Evolutionary conservation across 1,140 invertebrate genomes (phyloP).

Genomic region (Venturia canescens): DNA sequence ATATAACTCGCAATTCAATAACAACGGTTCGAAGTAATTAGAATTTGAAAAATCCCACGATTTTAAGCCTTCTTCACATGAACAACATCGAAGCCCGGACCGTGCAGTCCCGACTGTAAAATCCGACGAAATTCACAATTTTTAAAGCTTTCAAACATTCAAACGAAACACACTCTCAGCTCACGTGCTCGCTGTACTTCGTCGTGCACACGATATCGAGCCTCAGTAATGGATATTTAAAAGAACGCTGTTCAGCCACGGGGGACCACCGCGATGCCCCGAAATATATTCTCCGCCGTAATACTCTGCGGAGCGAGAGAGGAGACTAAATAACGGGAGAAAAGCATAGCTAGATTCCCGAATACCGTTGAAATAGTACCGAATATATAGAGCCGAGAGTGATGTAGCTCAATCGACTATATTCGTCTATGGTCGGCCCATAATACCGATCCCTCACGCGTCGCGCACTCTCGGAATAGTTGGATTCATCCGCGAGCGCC

Average conservation of each 20-base stretch:
- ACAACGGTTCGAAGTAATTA: no score
- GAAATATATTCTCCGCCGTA: constrained; percentile 11
- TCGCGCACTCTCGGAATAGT: constrained; percentile 30
- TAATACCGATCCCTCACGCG: constrained; percentile 32
- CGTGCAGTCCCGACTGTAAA: no score
- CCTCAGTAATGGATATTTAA: neutral
- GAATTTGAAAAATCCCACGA: no score
- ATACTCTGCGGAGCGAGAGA: no score
- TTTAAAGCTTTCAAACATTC: no score
- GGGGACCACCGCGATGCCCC: constrained; percentile 28
- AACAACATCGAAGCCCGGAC: no score
- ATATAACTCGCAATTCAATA: no score
- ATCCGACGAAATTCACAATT: no score
- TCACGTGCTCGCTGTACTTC: no score
- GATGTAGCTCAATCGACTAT: neutral
- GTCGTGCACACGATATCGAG: no score
- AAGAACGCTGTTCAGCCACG: neutral
- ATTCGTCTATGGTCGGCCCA: neutral
- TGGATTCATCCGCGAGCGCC: neutral
- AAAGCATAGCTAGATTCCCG: neutral
- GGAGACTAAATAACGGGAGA: neutral
- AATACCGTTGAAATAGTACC: neutral
- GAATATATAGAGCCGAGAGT: neutral
- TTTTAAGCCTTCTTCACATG: no score
- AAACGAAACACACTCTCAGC: no score